Percentiles rank a stretch among this genome's conserved stretches.
These are phyloP conservation scores for Drosophila longiperda DNA, from an alignment of 2,888 invertebrate genomes.

Conservation along the genomic window DNA sequence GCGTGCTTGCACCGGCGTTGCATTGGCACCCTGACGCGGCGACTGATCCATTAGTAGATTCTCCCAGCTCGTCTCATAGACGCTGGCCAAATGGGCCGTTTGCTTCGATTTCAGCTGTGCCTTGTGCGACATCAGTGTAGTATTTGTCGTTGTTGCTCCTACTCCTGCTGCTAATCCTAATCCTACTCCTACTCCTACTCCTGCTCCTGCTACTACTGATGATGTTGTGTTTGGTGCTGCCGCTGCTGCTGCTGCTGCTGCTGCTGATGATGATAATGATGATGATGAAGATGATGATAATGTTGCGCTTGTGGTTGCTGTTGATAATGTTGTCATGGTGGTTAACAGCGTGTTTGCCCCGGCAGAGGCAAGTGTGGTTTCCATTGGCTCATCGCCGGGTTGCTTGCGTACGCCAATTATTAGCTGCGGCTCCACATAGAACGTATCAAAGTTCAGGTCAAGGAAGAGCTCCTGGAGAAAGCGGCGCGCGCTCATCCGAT, in stretches of 20 bases:
- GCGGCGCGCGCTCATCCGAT: slow-evolving; percentile 92
- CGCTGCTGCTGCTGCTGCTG: not conserved
- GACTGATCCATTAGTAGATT: slow-evolving; percentile 83
- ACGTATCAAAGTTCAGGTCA: slow-evolving; percentile 91
- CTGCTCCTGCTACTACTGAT: not conserved
- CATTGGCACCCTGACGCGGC: slow-evolving; percentile 44
- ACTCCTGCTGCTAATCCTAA: not conserved
- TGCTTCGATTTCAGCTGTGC: slow-evolving; percentile 83
- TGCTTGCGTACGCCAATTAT: slow-evolving; percentile 83
- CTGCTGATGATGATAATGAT: not conserved
- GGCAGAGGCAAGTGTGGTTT: not conserved
- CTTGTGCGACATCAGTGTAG: slow-evolving; percentile 60
- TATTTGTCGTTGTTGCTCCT: not conserved
- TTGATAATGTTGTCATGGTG: not conserved
- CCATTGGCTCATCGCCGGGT: slow-evolving; percentile 37
- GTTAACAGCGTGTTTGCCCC: not conserved
- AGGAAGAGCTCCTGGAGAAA: slow-evolving; percentile 97
- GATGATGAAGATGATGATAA: not conserved
- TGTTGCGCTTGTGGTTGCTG: slow-evolving; percentile 1
- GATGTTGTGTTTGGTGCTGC: slow-evolving; percentile 13
- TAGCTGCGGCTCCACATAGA: slow-evolving; percentile 86
- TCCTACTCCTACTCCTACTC: not conserved
- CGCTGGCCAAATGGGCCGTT: slow-evolving; percentile 83
- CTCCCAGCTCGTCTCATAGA: slow-evolving; percentile 86
- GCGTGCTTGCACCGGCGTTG: slow-evolving; percentile 16